Evolutionary conservation across 2,888 invertebrate genomes (phyloP).

Genomic region (Nomada hirtipes): DNA sequence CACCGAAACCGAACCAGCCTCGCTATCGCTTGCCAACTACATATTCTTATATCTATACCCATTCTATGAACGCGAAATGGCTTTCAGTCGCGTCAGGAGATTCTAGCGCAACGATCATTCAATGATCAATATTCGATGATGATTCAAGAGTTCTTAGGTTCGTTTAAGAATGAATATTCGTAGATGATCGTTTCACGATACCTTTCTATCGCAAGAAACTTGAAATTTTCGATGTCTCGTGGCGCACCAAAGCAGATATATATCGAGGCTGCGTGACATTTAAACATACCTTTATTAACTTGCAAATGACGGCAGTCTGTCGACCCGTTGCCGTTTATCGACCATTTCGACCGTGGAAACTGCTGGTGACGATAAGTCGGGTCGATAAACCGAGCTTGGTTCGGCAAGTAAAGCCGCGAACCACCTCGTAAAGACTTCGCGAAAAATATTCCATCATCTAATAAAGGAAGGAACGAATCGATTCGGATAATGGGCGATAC

Average conservation of each 20-base stretch:
- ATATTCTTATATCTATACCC: background rate
- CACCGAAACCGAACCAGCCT: background rate
- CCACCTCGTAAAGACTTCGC: background rate
- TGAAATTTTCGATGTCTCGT: background rate
- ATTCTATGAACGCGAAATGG: too few species aligned
- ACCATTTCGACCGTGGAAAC: slow-evolving; percentile 56
- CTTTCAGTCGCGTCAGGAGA: background rate
- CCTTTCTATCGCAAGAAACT: too few species aligned
- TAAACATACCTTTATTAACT: slow-evolving; percentile 55
- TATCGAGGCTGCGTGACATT: slow-evolving; percentile 16
- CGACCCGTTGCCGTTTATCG: slow-evolving; percentile 46
- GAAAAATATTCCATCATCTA: too few species aligned
- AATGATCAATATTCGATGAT: background rate
- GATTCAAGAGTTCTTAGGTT: too few species aligned
- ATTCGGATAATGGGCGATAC: too few species aligned
- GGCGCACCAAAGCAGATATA: background rate
- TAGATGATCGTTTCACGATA: too few species aligned
- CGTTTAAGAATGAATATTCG: too few species aligned
- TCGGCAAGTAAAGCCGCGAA: slow-evolving; percentile 13
- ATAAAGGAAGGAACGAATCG: too few species aligned
- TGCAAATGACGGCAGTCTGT: slow-evolving; percentile 52
- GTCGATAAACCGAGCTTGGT: slow-evolving; percentile 43
- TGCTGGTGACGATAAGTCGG: slow-evolving; percentile 59
- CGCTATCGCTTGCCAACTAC: background rate
- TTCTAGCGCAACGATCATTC: background rate